These are phyloP conservation scores for Melanostoma mellinum DNA, from an alignment of 2,888 invertebrate species.

Conservation along the genomic window DNA sequence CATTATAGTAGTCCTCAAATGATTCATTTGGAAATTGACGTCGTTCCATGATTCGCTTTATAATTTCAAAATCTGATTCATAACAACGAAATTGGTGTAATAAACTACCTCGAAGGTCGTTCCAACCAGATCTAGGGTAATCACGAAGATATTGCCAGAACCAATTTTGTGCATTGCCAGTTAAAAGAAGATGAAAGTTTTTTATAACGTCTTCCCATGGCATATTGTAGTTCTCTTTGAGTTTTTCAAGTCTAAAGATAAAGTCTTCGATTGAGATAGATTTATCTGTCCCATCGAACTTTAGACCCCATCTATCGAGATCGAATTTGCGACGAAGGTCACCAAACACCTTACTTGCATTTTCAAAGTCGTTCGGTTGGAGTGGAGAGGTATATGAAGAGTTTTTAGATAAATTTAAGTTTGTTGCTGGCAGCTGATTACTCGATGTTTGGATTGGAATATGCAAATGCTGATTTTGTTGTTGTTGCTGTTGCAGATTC, in stretches of 20 bases:
- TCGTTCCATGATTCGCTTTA: constrained; percentile 17
- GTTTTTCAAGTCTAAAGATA: constrained; percentile 8
- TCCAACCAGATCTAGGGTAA: background rate
- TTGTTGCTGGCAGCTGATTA: background rate
- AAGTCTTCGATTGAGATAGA: constrained; percentile 17
- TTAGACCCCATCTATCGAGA: background rate
- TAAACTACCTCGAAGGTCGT: background rate
- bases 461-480: no score
- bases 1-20: constrained; percentile 19
- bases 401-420: background rate
- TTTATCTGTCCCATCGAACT: constrained; percentile 1
- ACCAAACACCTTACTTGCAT: background rate
- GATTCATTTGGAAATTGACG: background rate
- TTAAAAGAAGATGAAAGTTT: constrained; percentile 11
- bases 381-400: no score
- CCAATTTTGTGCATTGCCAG: constrained; percentile 7
- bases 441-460: background rate
- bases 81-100: background rate
- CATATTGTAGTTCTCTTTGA: constrained; percentile 2
- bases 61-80: constrained; percentile 9
- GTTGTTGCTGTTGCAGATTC: no score
- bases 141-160: constrained; percentile 20
- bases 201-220: constrained; percentile 14
- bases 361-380: background rate
- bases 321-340: background rate